phyloP scores from a whole-genome alignment of 2,888 invertebrate genomes.

The Sphaeridia pumilis region DNA sequence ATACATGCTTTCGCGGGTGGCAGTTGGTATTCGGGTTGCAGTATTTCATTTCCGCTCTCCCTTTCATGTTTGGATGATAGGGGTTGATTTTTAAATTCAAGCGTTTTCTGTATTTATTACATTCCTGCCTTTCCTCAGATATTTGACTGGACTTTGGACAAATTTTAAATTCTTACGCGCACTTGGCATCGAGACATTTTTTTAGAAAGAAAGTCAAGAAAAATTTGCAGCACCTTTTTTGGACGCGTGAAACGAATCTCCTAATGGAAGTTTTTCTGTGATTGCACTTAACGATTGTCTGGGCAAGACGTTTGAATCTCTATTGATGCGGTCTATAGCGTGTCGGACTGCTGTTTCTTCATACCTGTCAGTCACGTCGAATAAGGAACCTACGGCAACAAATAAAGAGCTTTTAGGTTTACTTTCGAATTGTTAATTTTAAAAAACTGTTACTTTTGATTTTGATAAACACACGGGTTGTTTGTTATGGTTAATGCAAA shows the following conservation, averaged over 20 bases:
- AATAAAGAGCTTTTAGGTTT: not conserved
- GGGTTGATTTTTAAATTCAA: too few relatives aligned
- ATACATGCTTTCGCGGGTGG: too few relatives aligned
- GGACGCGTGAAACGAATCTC: constrained; percentile 89
- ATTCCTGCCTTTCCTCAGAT: too few relatives aligned
- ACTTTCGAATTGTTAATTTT: not conserved
- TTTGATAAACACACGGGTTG: not conserved
- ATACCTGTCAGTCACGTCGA: constrained; percentile 31
- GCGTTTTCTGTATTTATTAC: too few relatives aligned
- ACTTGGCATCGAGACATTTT: too few relatives aligned
- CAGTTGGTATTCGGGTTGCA: too few relatives aligned
- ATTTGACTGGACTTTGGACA: too few relatives aligned
- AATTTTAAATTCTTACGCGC: too few relatives aligned
- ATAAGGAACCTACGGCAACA: constrained; percentile 29
- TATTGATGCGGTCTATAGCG: constrained; percentile 81
- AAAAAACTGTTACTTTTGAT: not conserved
- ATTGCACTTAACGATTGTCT: constrained; percentile 74
- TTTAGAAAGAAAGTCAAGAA: constrained; percentile 3
- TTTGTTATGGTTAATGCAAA: not conserved
- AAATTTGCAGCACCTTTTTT: constrained; percentile 59
- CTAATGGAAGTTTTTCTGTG: constrained; percentile 77
- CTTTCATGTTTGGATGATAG: too few relatives aligned
- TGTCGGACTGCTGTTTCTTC: constrained; percentile 82
- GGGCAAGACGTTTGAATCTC: constrained; percentile 66
- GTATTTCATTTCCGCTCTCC: too few relatives aligned